Base-by-base conservation (phyloP, 1,140 invertebrate species). In the Gonatopus flavifemur region DNA sequence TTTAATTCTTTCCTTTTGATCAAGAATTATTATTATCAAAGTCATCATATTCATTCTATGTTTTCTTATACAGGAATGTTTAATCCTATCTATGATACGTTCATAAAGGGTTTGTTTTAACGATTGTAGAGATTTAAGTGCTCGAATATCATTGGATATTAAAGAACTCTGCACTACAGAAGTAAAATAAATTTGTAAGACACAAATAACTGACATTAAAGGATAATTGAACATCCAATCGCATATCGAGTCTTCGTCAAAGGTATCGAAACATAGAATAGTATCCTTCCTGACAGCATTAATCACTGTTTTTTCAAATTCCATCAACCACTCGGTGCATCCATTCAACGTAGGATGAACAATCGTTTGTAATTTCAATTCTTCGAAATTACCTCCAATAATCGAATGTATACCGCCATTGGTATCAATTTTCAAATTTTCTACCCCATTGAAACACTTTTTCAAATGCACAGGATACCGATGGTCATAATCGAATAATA, bases 161-260 rank as follows among this genome's bases (percentile, higher is more conserved):
- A 83, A 71, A 38, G 66, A 72, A 16, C 74, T 56, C 19, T 83
- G 72, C 10, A 85, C 70, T 53, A 81, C 77, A 0, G 66, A 57
- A 3, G 88, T 89, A 86, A 86, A 88, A 59, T 81, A 81, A 49
- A 86, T 80, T 61, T 83, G 80, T 16, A 81, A 79, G 7, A 84
- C 78, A 57, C 83, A 82, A 4, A 88, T 64, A 3, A 87, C 79
- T 37, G 81, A 74, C 70, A 88, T 86, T 5, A 59, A 59, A 25
- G 65, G 61, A 31, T 55, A 60, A 46, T 62, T 52, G n/a, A 53
- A 21, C n/a, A 61, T 47, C 15, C 40, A 62, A 25, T 60, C 19
- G 3, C 63, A 36, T 38, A 13, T 2, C 3, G 41, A 33, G 47
- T 53, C 45, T 52, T 47, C 19, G 21, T 49, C 22, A 36, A 46